These are phyloP conservation scores for Urosaurus nigricauda DNA, from an alignment of 2,797 vertebrate species.

Conservation along the genomic window DNA sequence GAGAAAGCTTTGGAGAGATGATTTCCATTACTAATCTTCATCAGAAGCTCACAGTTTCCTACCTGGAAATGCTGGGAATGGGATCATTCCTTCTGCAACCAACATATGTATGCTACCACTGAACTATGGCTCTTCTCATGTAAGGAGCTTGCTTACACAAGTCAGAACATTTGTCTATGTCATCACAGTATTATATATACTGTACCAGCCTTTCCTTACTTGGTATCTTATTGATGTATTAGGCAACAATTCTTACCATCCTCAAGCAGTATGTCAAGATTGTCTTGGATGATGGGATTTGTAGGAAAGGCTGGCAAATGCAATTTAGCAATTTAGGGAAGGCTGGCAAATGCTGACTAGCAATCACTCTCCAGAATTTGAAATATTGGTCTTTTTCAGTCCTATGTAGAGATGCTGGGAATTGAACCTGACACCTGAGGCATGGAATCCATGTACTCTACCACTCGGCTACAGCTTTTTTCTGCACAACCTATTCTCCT, in stretches of 20 bases:
- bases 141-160: neutral
- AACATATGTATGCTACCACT: neutral
- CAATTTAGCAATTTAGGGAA: neutral
- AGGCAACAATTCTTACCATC: neutral
- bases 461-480: neutral
- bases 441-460: neutral
- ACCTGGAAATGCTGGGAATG: too few species aligned
- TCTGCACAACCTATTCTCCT: neutral
- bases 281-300: neutral
- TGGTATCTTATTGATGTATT: neutral
- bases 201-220: neutral
- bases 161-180: neutral
- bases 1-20: neutral
- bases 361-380: neutral
- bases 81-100: neutral
- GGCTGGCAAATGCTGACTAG: neutral
- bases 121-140: neutral
- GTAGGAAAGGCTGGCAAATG: neutral
- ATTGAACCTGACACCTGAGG: neutral
- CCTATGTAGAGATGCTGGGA: neutral
- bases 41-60: neutral
- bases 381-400: neutral
- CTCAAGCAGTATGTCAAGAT: neutral
- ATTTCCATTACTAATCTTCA: neutral
- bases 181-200: neutral